These are phyloP conservation scores for Campoplex capitator DNA, from an alignment of 2,888 invertebrate species.

Conservation along the genomic window DNA sequence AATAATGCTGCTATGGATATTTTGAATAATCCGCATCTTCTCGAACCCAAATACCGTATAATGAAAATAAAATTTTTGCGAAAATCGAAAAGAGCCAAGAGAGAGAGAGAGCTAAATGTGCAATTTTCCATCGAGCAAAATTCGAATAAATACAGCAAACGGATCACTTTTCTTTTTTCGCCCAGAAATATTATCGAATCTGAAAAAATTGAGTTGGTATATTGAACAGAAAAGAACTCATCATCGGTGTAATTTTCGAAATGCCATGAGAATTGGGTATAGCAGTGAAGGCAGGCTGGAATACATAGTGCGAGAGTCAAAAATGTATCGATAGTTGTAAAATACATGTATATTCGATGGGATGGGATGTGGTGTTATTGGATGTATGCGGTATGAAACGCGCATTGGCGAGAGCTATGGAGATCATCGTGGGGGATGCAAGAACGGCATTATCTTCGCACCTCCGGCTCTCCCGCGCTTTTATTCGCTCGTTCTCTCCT, in stretches of 20 bases:
- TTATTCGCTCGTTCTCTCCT: conserved; percentile 3
- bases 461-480: conserved; percentile 43
- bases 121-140: background rate
- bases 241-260: background rate
- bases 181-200: background rate
- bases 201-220: background rate
- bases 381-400: conserved; percentile 22
- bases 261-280: background rate
- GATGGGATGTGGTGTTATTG: background rate
- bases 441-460: conserved; percentile 43
- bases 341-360: background rate
- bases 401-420: conserved; percentile 26
- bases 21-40: background rate
- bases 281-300: background rate
- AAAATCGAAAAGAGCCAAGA: background rate
- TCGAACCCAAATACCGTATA: background rate
- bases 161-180: no score
- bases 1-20: background rate
- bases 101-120: background rate
- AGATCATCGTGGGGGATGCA: conserved; percentile 32
- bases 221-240: no score
- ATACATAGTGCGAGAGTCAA: background rate
- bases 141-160: background rate
- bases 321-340: no score
- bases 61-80: background rate